Percentiles rank a stretch among this genome's conserved stretches.
These are phyloP conservation scores for Acanthurus leucopareius DNA, from an alignment of 2,797 vertebrate species.

Conservation along the genomic window DNA sequence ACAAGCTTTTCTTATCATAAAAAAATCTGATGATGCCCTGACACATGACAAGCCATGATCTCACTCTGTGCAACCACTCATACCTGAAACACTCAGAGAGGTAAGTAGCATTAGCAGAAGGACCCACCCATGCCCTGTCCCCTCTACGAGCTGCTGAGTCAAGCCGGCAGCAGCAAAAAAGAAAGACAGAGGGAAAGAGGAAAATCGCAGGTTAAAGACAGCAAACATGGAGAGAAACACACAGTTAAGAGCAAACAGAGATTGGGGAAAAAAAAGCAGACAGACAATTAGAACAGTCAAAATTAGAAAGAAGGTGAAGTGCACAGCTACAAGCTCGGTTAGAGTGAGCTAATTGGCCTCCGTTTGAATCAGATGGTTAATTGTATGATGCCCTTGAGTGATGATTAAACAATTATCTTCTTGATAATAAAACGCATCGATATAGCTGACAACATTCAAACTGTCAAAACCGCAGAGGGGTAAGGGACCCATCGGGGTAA, in stretches of 20 bases:
- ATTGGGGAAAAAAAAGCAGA: background rate
- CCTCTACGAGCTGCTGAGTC: slow-evolving; percentile 52
- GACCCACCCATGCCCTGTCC: slow-evolving; percentile 45
- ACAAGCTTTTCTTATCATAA: slow-evolving; percentile 2
- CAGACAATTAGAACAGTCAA: slow-evolving; percentile 39
- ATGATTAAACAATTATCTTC: slow-evolving; percentile 75
- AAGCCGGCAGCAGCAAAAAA: slow-evolving; percentile 59
- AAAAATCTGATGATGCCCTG: slow-evolving; percentile 19
- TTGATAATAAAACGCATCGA: slow-evolving; percentile 63
- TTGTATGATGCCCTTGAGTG: slow-evolving; percentile 64
- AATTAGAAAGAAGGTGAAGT: slow-evolving; percentile 48
- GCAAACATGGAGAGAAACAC: slow-evolving; percentile 19
- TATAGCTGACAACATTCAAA: slow-evolving; percentile 69
- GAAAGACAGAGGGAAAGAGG: slow-evolving; percentile 36
- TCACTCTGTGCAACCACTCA: background rate
- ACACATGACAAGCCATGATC: slow-evolving; percentile 31
- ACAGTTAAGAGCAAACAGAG: background rate
- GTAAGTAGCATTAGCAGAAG: slow-evolving; percentile 52
- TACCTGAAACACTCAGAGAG: slow-evolving; percentile 34
- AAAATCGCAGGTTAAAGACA: slow-evolving; percentile 37
- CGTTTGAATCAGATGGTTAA: slow-evolving; percentile 64
- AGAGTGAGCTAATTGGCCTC: slow-evolving; percentile 45
- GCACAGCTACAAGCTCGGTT: slow-evolving; percentile 14
- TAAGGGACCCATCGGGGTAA: slow-evolving; percentile 58
- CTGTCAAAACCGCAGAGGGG: slow-evolving; percentile 57